Conservation (phyloP, 1,140 invertebrate species). For the Triops cancriformis region DNA sequence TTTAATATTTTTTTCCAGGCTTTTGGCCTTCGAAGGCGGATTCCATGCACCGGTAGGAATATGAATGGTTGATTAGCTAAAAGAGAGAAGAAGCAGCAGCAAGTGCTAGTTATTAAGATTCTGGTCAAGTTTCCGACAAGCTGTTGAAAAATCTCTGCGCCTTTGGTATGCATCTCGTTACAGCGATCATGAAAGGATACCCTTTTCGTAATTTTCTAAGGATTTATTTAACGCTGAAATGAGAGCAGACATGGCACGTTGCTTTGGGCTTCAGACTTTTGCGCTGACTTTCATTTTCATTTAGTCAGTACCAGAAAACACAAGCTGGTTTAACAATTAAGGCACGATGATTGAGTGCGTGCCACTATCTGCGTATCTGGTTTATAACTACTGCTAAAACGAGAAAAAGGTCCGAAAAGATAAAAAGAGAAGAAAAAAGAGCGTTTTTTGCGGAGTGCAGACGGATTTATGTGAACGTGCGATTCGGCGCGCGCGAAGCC, state of each 20-base stretch:
- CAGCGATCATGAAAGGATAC: neutral
- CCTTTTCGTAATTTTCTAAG: neutral
- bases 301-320: too few species aligned
- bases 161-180: conserved; percentile 1
- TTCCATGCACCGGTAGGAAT: neutral
- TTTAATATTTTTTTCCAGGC: neutral
- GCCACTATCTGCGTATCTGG: neutral
- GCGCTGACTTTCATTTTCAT: too few species aligned
- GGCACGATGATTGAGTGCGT: neutral
- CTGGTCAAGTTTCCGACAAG: neutral
- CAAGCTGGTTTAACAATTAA: neutral
- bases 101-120: neutral
- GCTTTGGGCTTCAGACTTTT: too few species aligned
- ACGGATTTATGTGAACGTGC: neutral
- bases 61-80: conserved; percentile 7
- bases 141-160: neutral
- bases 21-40: neutral
- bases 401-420: neutral
- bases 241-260: neutral
- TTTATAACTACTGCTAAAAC: too few species aligned
- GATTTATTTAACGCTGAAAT: neutral
- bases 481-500: neutral
- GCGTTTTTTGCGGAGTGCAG: neutral
- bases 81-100: neutral
- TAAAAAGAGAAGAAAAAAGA: neutral